phyloP scores from a whole-genome alignment of 2,113 vertebrate species.

The Corythornis vintsioides region DNA sequence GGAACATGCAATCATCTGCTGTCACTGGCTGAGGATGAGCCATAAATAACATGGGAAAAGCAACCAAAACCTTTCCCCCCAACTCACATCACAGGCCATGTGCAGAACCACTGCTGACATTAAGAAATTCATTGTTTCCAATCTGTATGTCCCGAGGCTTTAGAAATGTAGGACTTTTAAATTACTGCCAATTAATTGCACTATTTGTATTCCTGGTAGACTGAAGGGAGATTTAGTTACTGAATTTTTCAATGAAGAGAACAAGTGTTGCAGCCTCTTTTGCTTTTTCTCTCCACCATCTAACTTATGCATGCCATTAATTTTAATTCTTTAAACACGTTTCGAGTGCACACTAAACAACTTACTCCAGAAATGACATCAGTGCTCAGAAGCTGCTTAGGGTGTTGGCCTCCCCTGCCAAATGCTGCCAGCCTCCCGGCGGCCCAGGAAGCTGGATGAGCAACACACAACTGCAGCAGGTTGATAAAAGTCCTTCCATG shows the following conservation, averaged over 20 bases:
- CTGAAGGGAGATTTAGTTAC: slow-evolving; percentile 50
- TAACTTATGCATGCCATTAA: neutral
- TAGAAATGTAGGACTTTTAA: slow-evolving; percentile 23
- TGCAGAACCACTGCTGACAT: neutral
- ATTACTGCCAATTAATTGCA: slow-evolving; percentile 67
- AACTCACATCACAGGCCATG: neutral
- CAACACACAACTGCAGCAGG: neutral
- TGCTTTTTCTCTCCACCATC: accelerated
- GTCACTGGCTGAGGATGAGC: neutral
- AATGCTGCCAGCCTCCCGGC: neutral
- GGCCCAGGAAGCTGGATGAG: neutral
- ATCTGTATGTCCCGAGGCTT: neutral
- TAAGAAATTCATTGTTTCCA: neutral
- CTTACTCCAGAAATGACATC: neutral
- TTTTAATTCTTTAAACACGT: slow-evolving; percentile 43
- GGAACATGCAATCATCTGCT: neutral
- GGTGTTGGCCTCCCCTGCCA: neutral
- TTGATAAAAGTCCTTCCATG: neutral
- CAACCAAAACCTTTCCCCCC: neutral
- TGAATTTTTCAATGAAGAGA: slow-evolving; percentile 35
- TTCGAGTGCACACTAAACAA: neutral
- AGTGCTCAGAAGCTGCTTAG: neutral
- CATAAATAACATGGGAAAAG: neutral
- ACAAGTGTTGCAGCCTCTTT: neutral
- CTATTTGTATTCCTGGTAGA: slow-evolving; percentile 65